Base-by-base conservation (phyloP, 2,797 vertebrate genomes). In the Tokudaia muenninki region DNA sequence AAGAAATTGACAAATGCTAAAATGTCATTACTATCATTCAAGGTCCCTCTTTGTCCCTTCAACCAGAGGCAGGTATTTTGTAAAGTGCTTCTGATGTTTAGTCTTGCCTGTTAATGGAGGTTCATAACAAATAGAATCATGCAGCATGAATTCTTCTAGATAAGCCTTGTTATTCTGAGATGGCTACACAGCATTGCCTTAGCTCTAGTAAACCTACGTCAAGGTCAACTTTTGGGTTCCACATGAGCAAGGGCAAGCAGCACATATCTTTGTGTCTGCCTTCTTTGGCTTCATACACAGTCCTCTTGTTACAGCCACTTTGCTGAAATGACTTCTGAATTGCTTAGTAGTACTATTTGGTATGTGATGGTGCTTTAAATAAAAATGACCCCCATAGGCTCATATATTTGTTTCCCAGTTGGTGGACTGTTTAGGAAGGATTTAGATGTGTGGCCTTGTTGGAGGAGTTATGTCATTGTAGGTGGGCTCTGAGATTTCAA, bases 101-200 rank as follows among this genome's bases (percentile, higher is more conserved):
- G 63, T 94, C 93, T 92, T 88, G n/a, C 59, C 50, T 79, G 29
- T 88, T 84, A 41, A 74, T 22, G 59, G 31, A 93, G 83, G 22
- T 91, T 94, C 94, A 94, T 70, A 75, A 84, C 67, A 77, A 90
- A 88, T 70, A 29, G 13, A 94, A 80, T 89, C 47, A 67, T 65
- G 72, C 34, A 81, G 24, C 17, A 41, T 81, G n/a, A 86, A 86
- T 24, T 57, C 22, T 81, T 94, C 90, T 59, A 55, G 77, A 37
- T 87, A 87, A 81, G 26, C 70, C 16, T 17, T 79, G 8, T 24
- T 79, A 59, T 74, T 89, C 84, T 55, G 7, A 87, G 34, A 55
- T 72, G 34, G 50, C 7, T 47, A 87, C 6, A 37, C 65, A 70
- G 63, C 41, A 52, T 24, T 22, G 22, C 7, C 67, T 87, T 41